Evolutionary conservation across 2,797 vertebrate genomes (phyloP), one percentile per base, ranked within the genome.

Genomic region (Distichodus sexfasciatus): DNA sequence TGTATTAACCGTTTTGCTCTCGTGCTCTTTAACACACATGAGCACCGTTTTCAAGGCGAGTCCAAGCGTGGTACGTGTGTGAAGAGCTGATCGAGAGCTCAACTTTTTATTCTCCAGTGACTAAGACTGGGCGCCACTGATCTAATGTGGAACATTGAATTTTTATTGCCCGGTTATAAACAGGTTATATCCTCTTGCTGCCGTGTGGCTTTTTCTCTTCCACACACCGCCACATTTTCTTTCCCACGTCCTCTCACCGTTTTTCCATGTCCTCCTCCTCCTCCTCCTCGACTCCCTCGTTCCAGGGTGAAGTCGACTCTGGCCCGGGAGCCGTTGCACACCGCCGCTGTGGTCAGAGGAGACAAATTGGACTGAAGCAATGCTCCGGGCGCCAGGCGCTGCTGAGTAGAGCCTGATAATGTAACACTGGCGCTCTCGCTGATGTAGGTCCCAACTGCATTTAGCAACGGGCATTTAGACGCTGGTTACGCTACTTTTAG

Each of bases 341-440:
- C 82, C 87, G 79, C 77, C 79, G 78, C 79, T 83, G 86, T 74
- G 87, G 87, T 61, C 80, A 84, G 68, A 66, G 66, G 76, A 81
- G 84, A 78, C 81, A 86, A 86, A 90, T 81, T 85, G 83, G 83
- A 79, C 79, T 68, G 79, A 84, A 87, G 81, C 82, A 73, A 79
- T 79, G 77, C 76, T 82, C 82, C 80, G 72, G 87, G 80, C 83
- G 83, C 47, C 44, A 38, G 83, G 83, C 84, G 74, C 31, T 83
- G 80, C 82, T 84, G 76, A 59, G 82, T 79, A 81, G 82, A 40
- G 80, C n/a, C n/a, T n/a, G n/a, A n/a, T n/a, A n/a, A 84, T 84
- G 81, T 76, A 72, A 80, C 59, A 76, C 77, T 50, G 68, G 59
- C 17, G 68, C 63, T 9, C n/a, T n/a, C n/a, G n/a, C n/a, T n/a